Evolutionary conservation across 2,888 invertebrate species (phyloP), one percentile per base, ranked within the genome.

Genomic region (Rhingia campestris): DNA sequence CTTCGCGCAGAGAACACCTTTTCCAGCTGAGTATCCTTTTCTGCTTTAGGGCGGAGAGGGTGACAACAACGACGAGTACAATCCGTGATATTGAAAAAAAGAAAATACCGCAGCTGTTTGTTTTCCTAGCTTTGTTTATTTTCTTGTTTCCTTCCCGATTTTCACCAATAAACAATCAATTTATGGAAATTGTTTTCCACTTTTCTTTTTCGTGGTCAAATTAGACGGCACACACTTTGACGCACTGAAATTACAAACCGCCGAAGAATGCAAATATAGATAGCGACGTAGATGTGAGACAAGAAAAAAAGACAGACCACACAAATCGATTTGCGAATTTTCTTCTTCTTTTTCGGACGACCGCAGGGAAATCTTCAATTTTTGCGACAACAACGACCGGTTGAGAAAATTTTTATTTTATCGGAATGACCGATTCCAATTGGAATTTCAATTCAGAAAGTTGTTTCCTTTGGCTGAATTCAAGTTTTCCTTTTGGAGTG

Each of bases 1-100:
- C 79, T 79, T 79, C 69, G 69, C 61, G 59, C 53, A 64, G 59
- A 64, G 59, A 64, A 22, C 59, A 75, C 76, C 70, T 75, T 81
- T 81, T 64, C 33, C 58, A 75, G 64, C 30, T 63, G 76, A 66
- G 61, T 81, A 81, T 81, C 81, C 81, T 66, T 81, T 58, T 64
- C 45, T 51, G 53, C 53, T 43, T 22, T 22, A 22, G 22, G 14
- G 6, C 47, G 3, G 0, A 7, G n/a, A 39, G 30, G 33, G 10
- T 35, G 30, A n/a, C 41, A 22, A 22, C 14, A 12, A 41, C 7
- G 30, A 33, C 6, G 45, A 32, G 43, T 7, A 37, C 41, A 73
- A 51, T 70, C 58, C 58, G 41, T 49, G 30, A 9, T 39, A 2
- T 1, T 41, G 33, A 10, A 12, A 6, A 41, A 51, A 10, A 70